phyloP scores from a whole-genome alignment of 2,113 vertebrate genomes.

The Saguinus imperator region DNA sequence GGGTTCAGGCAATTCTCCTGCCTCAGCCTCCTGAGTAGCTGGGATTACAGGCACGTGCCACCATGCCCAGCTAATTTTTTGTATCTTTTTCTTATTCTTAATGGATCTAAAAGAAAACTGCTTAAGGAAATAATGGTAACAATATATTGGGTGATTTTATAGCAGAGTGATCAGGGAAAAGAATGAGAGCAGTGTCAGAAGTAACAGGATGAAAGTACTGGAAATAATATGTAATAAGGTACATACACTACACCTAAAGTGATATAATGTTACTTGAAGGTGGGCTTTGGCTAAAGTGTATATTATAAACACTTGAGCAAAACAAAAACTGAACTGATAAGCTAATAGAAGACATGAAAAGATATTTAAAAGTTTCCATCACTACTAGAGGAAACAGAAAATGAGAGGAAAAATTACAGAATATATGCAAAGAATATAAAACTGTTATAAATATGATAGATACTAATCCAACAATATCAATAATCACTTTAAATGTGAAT shows the following conservation, averaged over 20 bases:
- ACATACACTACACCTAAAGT: neutral
- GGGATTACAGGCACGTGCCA: too few relatives aligned
- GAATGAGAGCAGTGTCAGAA: neutral
- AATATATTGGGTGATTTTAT: neutral
- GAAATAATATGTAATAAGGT: neutral
- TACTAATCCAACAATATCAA: neutral
- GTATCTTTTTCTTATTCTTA: too few relatives aligned
- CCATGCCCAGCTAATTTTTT: too few relatives aligned
- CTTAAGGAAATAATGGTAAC: neutral
- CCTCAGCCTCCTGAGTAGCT: too few relatives aligned
- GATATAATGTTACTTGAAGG: neutral
- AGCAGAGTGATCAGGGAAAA: neutral
- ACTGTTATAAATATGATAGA: neutral
- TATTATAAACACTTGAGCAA: neutral
- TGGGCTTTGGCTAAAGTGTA: neutral
- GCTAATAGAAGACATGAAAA: neutral
- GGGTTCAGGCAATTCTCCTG: too few relatives aligned
- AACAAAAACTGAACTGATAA: neutral
- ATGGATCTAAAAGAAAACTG: neutral
- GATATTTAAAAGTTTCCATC: neutral
- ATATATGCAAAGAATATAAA: neutral
- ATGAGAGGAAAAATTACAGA: neutral
- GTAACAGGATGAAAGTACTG: neutral
- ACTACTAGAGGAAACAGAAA: neutral
- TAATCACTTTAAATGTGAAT: neutral